Percentiles rank a stretch among this genome's conserved stretches.
phyloP scores from a whole-genome alignment of 1,140 invertebrate species.

The Dinoponera quadriceps region DNA sequence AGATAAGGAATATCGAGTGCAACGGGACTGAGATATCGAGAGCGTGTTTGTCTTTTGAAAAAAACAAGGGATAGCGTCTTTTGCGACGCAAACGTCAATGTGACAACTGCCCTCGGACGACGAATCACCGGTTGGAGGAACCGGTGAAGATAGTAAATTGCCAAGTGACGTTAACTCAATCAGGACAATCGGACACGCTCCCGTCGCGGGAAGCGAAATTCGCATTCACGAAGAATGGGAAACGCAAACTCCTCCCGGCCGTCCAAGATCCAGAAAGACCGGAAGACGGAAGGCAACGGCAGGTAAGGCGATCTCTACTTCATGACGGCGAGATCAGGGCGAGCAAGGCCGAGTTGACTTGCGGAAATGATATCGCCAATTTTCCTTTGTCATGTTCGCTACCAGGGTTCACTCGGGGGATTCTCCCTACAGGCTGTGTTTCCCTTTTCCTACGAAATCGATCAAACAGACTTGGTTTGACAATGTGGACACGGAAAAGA shows the following conservation, averaged over 20 bases:
- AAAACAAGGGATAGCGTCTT: constrained; percentile 52
- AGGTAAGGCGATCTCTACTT: constrained; percentile 60
- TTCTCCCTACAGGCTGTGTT: no score
- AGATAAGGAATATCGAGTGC: not conserved
- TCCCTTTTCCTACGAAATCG: no score
- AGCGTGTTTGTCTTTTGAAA: constrained; percentile 33
- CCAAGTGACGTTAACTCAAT: constrained; percentile 56
- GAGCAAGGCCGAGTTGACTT: no score
- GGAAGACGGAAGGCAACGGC: constrained; percentile 17
- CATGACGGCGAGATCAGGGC: not conserved
- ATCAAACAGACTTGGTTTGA: no score
- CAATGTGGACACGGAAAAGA: no score
- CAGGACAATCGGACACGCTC: not conserved
- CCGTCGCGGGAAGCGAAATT: not conserved
- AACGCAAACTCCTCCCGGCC: constrained; percentile 46
- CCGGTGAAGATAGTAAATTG: constrained; percentile 53
- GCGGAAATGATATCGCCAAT: no score
- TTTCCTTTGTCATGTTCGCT: no score
- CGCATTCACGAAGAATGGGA: constrained; percentile 59
- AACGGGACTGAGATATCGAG: not conserved
- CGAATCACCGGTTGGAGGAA: not conserved
- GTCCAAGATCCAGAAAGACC: constrained; percentile 45
- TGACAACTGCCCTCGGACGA: constrained; percentile 23
- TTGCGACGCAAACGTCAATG: constrained; percentile 21
- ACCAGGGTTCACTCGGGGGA: no score